Evolutionary conservation across 2,888 invertebrate genomes (phyloP), one percentile per base, ranked within the genome.

Genomic region (Sycophila texana): DNA sequence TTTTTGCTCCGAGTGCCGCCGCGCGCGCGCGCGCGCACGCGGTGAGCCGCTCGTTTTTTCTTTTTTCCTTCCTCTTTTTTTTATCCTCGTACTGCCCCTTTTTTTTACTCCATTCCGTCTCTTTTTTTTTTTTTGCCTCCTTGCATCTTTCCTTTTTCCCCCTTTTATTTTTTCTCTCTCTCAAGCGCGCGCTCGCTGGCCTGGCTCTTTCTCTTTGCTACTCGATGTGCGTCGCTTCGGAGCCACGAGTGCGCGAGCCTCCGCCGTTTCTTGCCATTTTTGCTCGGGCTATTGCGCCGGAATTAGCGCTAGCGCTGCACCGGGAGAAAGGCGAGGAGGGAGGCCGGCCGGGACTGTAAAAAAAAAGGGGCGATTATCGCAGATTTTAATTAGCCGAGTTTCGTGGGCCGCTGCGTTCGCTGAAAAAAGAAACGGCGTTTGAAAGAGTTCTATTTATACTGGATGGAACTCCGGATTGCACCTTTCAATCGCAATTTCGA

Each of bases 251-350:
- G 53, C 18, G 61, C 30, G 47, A 58, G 67, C 22, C 57, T 30
- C 16, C 61, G 71, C 49, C 49, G 78, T 70, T 75, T 22, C 55
- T 68, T 83, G 83, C 85, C 86, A 85, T 85, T 85, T 85, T 76
- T 76, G 76, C 73, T 76, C 67, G 55, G 12, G 74, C 72, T 67
- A 82, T 82, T 82, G 83, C 80, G 84, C 83, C 83, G 85, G 83
- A 84, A 84, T 84, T 86, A 85, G 72, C 77, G 77, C 58, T 18
- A 5, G n/a, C 2, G 14, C 13, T 18, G 51, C n/a, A 39, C 12
- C 55, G 55, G 82, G 22, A 30, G 61, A 30, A 63, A 55, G n/a
- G 47, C 53, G 53, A 47, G 49, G 26, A 18, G 26, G 22, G 14
- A 20, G 57, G 57, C n/a, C 57, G 20, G 51, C 30, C 51, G n/a